Conservation (phyloP, 2,113 vertebrate genomes). For the Phocoena sinus region DNA sequence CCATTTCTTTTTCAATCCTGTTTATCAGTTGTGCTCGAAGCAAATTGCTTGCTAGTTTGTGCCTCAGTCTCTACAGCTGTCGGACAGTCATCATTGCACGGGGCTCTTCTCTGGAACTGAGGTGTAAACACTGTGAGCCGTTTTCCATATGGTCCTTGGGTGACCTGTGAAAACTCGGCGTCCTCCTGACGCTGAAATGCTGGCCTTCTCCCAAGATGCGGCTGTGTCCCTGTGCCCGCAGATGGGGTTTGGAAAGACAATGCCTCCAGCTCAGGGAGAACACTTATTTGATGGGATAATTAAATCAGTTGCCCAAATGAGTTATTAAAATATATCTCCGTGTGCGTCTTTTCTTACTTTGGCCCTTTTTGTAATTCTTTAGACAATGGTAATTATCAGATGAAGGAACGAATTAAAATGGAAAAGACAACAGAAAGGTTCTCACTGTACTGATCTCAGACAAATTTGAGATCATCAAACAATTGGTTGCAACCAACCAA, state of each 20-base stretch:
- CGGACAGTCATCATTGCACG: neutral
- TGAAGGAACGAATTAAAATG: slow-evolving; percentile 57
- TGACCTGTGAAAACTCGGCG: neutral
- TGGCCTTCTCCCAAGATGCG: neutral
- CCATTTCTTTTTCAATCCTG: neutral
- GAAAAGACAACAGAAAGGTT: slow-evolving; percentile 44
- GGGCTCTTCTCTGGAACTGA: neutral
- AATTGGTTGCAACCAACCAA: slow-evolving; percentile 34
- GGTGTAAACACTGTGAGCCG: neutral
- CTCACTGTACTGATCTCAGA: slow-evolving; percentile 45
- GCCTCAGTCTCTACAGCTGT: neutral
- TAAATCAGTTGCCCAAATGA: slow-evolving; percentile 23
- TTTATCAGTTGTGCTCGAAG: neutral
- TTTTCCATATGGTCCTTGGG: slow-evolving; percentile 2
- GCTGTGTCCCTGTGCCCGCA: neutral
- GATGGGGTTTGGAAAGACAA: neutral
- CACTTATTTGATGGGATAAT: slow-evolving; percentile 22
- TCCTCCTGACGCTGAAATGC: neutral
- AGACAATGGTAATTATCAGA: slow-evolving; percentile 65
- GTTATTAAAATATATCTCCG: neutral
- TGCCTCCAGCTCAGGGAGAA: neutral
- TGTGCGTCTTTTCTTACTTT: slow-evolving; percentile 35
- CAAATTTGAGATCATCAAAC: slow-evolving; percentile 51
- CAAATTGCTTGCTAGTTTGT: neutral
- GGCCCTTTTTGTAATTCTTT: slow-evolving; percentile 22